Percentiles rank a stretch among this genome's conserved stretches.
These are phyloP conservation scores for Indicator indicator DNA, from an alignment of 2,113 vertebrate genomes.

Conservation along the genomic window DNA sequence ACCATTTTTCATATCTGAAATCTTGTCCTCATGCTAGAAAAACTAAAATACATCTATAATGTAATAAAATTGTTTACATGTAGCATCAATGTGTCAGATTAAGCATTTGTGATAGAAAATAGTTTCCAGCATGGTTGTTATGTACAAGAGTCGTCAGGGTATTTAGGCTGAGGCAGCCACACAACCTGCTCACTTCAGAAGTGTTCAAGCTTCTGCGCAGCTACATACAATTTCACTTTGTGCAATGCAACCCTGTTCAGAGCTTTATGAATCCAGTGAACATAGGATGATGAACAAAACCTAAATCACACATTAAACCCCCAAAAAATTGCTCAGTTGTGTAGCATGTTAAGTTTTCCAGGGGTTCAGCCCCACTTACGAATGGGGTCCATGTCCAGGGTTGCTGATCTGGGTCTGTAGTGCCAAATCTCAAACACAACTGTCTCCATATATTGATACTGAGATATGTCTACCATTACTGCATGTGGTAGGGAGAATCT, in stretches of 20 bases:
- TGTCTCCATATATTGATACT: not conserved
- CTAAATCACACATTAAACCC: not conserved
- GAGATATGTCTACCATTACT: not conserved
- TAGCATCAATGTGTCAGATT: not conserved
- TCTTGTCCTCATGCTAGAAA: not conserved
- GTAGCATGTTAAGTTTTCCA: not conserved
- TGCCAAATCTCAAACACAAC: not conserved
- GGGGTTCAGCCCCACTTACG: not conserved
- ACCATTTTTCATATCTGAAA: not conserved
- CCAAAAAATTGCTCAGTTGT: not conserved
- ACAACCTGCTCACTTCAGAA: not conserved
- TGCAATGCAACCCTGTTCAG: not conserved
- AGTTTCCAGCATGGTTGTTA: not conserved
- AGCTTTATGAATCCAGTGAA: not conserved
- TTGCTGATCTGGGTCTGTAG: not conserved
- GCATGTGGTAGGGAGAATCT: accelerated
- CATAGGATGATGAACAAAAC: not conserved
- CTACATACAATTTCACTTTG: not conserved
- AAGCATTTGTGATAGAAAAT: not conserved
- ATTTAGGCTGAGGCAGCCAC: not conserved
- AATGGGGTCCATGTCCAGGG: not conserved
- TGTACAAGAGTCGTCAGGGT: not conserved
- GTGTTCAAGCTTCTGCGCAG: not conserved
- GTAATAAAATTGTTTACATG: not conserved
- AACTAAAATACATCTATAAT: not conserved